Percentiles rank a stretch among this genome's conserved stretches.
Evolutionary conservation across 2,888 invertebrate genomes (phyloP).

Genomic region (Hemistola chrysoprasaria): DNA sequence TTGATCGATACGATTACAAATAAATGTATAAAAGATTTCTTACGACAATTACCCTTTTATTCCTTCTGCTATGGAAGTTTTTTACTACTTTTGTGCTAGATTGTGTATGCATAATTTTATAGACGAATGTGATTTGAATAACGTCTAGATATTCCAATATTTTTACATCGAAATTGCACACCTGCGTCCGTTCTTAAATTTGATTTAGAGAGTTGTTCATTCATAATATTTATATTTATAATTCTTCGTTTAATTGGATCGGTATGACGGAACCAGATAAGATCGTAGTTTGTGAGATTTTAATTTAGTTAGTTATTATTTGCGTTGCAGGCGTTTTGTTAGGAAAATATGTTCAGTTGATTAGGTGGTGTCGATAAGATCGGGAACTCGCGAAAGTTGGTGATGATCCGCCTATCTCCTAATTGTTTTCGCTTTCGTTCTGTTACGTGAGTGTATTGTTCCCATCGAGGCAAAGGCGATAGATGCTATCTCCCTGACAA

Average conservation of each 20-base stretch:
- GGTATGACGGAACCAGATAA: slow-evolving; percentile 36
- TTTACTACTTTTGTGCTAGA: slow-evolving; percentile 44
- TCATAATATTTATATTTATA: slow-evolving; percentile 31
- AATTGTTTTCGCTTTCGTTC: slow-evolving; percentile 74
- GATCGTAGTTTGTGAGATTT: slow-evolving; percentile 44
- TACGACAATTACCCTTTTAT: slow-evolving; percentile 50
- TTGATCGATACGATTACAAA: slow-evolving; percentile 47
- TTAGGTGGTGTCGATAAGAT: slow-evolving; percentile 40
- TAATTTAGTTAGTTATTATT: slow-evolving; percentile 47
- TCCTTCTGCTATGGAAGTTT: slow-evolving; percentile 48
- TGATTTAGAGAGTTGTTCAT: slow-evolving; percentile 32
- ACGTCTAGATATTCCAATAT: slow-evolving; percentile 25
- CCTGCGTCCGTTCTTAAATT: slow-evolving; percentile 26
- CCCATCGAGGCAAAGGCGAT: slow-evolving; percentile 37
- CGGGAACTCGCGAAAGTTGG: slow-evolving; percentile 52
- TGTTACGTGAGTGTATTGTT: slow-evolving; percentile 63
- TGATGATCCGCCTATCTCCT: slow-evolving; percentile 59
- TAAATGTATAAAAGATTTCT: slow-evolving; percentile 43
- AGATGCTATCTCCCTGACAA: slow-evolving; percentile 69
- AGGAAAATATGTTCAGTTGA: slow-evolving; percentile 38
- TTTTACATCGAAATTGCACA: slow-evolving; percentile 26
- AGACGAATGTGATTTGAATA: slow-evolving; percentile 37
- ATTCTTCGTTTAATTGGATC: slow-evolving; percentile 42
- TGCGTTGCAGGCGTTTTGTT: slow-evolving; percentile 26
- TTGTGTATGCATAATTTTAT: slow-evolving; percentile 48